Conservation (phyloP, 2,797 vertebrate genomes). For the Morelia viridis region DNA sequence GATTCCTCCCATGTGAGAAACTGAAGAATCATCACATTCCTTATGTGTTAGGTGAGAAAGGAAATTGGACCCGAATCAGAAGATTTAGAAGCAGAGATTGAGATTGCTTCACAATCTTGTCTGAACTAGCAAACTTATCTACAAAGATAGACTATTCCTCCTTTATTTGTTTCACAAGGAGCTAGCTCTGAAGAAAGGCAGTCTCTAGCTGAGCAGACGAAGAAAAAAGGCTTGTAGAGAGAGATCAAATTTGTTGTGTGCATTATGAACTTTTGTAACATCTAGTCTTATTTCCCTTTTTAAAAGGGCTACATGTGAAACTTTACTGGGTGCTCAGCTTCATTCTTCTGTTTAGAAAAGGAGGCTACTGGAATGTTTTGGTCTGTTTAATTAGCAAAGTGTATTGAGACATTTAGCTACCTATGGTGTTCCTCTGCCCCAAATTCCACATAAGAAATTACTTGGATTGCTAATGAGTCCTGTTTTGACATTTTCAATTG, state of each 20-base stretch:
- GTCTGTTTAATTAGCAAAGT: too few relatives aligned
- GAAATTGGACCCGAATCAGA: slow-evolving; percentile 33
- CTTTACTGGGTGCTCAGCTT: slow-evolving; percentile 52
- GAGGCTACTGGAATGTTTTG: too few relatives aligned
- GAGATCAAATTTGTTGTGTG: slow-evolving; percentile 33
- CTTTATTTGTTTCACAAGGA: slow-evolving; percentile 41
- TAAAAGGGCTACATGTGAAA: slow-evolving; percentile 47
- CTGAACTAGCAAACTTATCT: slow-evolving; percentile 33
- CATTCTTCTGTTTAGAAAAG: background rate
- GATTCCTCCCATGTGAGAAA: slow-evolving; percentile 10
- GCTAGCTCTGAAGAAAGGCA: slow-evolving; percentile 15
- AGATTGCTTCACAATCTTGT: slow-evolving; percentile 8
- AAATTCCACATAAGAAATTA: too few relatives aligned
- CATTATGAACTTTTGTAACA: slow-evolving; percentile 9
- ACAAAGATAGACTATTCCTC: slow-evolving; percentile 21
- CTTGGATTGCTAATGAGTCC: too few relatives aligned
- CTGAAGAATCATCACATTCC: background rate
- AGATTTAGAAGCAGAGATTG: slow-evolving; percentile 40
- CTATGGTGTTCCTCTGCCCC: too few relatives aligned
- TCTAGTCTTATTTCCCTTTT: slow-evolving; percentile 38
- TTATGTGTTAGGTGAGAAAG: slow-evolving; percentile 9
- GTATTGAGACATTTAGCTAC: too few relatives aligned
- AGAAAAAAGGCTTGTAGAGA: slow-evolving; percentile 33
- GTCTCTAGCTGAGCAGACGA: background rate
- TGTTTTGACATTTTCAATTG: background rate